Percentiles rank a stretch among this genome's conserved stretches.
Conservation (phyloP, 2,113 vertebrate species). For the Coregonus clupeaformis region DNA sequence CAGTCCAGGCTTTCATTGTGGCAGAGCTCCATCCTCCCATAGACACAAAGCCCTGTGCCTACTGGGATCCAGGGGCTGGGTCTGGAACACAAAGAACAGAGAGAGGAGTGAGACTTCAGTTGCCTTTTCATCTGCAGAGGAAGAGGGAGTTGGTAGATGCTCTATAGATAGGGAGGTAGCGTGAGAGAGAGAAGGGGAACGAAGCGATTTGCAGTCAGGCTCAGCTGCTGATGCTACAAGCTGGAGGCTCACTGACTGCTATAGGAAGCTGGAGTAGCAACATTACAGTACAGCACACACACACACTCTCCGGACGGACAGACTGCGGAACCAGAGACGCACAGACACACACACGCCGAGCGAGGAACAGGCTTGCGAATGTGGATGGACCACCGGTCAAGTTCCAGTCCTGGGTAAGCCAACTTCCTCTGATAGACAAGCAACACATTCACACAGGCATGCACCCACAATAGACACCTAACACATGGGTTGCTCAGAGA, state of each 20-base stretch:
- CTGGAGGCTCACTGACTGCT: slow-evolving; percentile 33
- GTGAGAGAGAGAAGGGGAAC: not conserved
- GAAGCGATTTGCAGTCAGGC: slow-evolving; percentile 45
- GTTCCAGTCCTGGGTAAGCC: slow-evolving; percentile 71
- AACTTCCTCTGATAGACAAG: not conserved
- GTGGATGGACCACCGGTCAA: slow-evolving; percentile 50
- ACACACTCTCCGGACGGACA: slow-evolving; percentile 11
- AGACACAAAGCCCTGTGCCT: slow-evolving; percentile 33
- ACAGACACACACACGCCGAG: not conserved
- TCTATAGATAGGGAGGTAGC: slow-evolving; percentile 7
- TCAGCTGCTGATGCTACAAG: slow-evolving; percentile 45
- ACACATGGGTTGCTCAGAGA: not conserved
- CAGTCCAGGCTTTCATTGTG: slow-evolving; percentile 27
- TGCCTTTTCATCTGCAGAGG: slow-evolving; percentile 19
- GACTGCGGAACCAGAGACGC: slow-evolving; percentile 14
- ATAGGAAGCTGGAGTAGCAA: slow-evolving; percentile 29
- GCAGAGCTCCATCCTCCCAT: slow-evolving; percentile 32
- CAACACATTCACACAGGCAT: slow-evolving; percentile 1
- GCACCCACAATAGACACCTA: not conserved
- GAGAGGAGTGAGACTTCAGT: not conserved
- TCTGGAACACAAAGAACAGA: slow-evolving; percentile 22
- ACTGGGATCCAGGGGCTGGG: slow-evolving; percentile 34
- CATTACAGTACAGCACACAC: slow-evolving; percentile 21
- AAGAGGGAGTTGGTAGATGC: slow-evolving; percentile 26
- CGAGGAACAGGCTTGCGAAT: slow-evolving; percentile 51